phyloP scores from a whole-genome alignment of 2,113 vertebrate genomes.

The Tetraodon nigroviridis region DNA sequence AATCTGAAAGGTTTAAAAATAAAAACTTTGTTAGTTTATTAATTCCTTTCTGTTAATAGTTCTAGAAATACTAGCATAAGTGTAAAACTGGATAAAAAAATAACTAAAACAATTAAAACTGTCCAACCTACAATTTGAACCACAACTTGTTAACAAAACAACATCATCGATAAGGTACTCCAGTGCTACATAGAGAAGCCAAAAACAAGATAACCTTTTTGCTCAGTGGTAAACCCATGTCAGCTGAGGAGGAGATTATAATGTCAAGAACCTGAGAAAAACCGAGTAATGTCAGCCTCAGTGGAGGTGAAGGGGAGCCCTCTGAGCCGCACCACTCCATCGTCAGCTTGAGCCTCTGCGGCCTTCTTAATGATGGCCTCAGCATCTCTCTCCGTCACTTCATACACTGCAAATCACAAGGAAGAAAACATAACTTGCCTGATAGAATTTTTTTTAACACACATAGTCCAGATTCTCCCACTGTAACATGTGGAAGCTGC shows the following conservation, averaged over 20 bases:
- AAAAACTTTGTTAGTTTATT: not conserved
- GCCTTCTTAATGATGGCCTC: slow-evolving; percentile 75
- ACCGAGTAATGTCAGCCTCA: slow-evolving; percentile 76
- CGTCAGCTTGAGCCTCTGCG: slow-evolving; percentile 32
- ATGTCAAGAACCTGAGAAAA: slow-evolving; percentile 81
- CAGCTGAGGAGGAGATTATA: not conserved
- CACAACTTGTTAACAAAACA: no score
- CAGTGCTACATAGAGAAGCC: no score
- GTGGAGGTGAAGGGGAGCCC: slow-evolving; percentile 85
- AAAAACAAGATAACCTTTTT: no score
- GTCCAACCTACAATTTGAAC: no score
- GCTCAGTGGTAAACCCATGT: no score
- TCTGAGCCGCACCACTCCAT: slow-evolving; percentile 79
- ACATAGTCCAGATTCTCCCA: not conserved
- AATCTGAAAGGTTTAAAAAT: slow-evolving; percentile 35
- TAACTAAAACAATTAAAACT: no score
- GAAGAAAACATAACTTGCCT: not conserved
- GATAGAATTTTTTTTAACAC: not conserved
- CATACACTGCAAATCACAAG: slow-evolving; percentile 63
- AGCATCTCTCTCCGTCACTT: slow-evolving; percentile 83
- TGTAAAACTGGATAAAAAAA: no score
- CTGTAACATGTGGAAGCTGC: not conserved
- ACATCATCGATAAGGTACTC: no score
- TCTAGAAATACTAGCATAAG: no score
- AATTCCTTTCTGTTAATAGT: no score